Percentiles rank a stretch among this genome's conserved stretches.
Conservation (phyloP, 1,140 invertebrate genomes). For the Sarcophaga bullata region DNA sequence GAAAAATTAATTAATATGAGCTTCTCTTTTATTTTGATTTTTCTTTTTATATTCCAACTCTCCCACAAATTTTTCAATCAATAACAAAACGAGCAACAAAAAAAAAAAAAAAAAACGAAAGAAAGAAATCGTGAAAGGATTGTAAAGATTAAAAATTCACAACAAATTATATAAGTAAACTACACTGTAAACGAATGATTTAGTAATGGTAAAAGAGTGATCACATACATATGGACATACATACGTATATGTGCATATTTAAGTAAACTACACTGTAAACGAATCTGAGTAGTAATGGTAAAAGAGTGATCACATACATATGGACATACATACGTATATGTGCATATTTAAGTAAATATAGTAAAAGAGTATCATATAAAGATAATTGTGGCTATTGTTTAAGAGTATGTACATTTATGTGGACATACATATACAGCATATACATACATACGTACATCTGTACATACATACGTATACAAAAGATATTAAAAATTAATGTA, state of each 20-base stretch:
- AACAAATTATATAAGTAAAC: too few relatives aligned
- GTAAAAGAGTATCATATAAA: conserved; percentile 1
- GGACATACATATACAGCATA: too few relatives aligned
- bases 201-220: too few relatives aligned
- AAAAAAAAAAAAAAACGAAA: background rate
- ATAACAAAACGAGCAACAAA: background rate
- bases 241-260: background rate
- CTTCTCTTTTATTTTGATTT: background rate
- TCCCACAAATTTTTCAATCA: background rate
- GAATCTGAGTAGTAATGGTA: too few relatives aligned
- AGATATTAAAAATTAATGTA: conserved; percentile 5
- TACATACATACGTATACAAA: background rate
- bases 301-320: background rate
- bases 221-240: background rate
- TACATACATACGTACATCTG: background rate
- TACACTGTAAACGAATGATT: too few relatives aligned
- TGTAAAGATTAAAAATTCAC: too few relatives aligned
- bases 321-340: background rate
- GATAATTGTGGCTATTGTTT: background rate
- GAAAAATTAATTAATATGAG: background rate
- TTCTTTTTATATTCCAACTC: too few relatives aligned
- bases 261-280: too few relatives aligned
- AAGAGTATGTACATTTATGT: background rate
- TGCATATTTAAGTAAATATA: too few relatives aligned
- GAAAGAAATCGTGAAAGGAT: too few relatives aligned